phyloP scores from a whole-genome alignment of 1,140 invertebrate genomes.

The Drosophila subobscura region DNA sequence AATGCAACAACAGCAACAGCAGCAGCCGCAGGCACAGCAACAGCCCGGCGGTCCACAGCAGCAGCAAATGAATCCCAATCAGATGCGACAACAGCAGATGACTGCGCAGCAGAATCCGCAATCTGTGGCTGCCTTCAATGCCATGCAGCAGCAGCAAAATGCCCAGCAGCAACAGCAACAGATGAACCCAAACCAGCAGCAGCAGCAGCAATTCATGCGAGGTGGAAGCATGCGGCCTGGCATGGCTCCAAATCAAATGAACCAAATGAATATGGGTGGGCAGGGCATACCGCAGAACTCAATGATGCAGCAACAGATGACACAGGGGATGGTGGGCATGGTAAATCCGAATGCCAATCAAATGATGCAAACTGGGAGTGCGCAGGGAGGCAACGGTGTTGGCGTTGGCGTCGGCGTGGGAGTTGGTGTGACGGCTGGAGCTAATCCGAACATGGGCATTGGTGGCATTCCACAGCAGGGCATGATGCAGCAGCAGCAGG shows the following conservation, averaged over 20 bases:
- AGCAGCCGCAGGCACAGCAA: slow-evolving; percentile 76
- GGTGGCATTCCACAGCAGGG: slow-evolving; percentile 75
- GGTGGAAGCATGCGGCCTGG: slow-evolving; percentile 82
- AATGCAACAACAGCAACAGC: slow-evolving; percentile 84
- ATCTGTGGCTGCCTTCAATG: slow-evolving; percentile 79
- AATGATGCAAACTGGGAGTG: slow-evolving; percentile 62
- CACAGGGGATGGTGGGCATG: slow-evolving; percentile 84
- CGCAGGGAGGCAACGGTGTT: slow-evolving; percentile 59
- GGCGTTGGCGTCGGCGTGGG: slow-evolving; percentile 52
- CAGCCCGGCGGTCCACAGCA: slow-evolving; percentile 61
- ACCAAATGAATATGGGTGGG: slow-evolving; percentile 84
- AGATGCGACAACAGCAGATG: slow-evolving; percentile 69
- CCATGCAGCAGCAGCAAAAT: slow-evolving; percentile 77
- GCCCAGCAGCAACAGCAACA: slow-evolving; percentile 65
- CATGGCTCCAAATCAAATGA: slow-evolving; percentile 84
- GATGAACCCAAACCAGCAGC: slow-evolving; percentile 72
- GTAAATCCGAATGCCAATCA: slow-evolving; percentile 83
- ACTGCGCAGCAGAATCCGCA: slow-evolving; percentile 83
- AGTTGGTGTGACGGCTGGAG: slow-evolving; percentile 29
- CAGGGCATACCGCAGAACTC: slow-evolving; percentile 84
- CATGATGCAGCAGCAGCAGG: slow-evolving; percentile 69
- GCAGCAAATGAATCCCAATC: slow-evolving; percentile 68
- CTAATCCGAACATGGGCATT: slow-evolving; percentile 62
- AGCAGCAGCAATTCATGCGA: slow-evolving; percentile 74
- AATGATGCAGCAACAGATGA: slow-evolving; percentile 84